Base-by-base conservation (phyloP, 2,113 vertebrate species). In the Potamarius usumacintae region DNA sequence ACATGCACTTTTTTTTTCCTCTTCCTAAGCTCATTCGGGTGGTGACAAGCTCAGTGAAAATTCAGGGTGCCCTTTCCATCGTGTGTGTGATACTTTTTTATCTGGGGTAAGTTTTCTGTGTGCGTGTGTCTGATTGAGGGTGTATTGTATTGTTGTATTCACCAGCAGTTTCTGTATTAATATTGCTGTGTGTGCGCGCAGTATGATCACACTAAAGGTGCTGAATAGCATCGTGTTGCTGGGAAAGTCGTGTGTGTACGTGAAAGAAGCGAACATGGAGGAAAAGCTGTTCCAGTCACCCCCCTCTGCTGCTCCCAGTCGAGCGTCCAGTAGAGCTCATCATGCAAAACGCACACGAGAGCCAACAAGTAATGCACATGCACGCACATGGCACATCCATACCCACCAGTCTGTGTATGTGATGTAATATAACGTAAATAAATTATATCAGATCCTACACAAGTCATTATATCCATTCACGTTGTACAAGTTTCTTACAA, bases 241-340 rank as follows among this genome's bases (percentile, higher is more conserved):
- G 92, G 98, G 98, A 14, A 99, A 97, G 25, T 99, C 98, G 0
- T 99, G 98, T 90, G 93, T 95, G n/a, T 99, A 99, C 27, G 97
- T 99, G 80, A 99, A 98, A 92, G 96, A 97, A 69, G 98, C 98
- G 90, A 97, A 98, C 86, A 99, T 99, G 97, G 98, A 99, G 87
- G 97, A 99, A 71, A 99, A 99, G 92, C 92, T 99, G 84, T 98
- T 97, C 14, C 94, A 96, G 90, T 95, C 96, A n/a, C 94, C 97
- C 3, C 90, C 95, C 0, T 90, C 95, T 34, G 92, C 92, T 25
- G 93, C 93, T 4, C 96, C 97, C 12, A 96, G 97, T 89, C 96
- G 97, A 42, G 90, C 93, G 0, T 93, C 95, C 92, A 96, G 94
- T 88, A 96, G 96, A 92, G 90, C 96, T 30, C 94, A 97, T 86